Evolutionary conservation across 2,113 vertebrate genomes (phyloP), one percentile per base, ranked within the genome.

Genomic region (Spea multiplicata): DNA sequence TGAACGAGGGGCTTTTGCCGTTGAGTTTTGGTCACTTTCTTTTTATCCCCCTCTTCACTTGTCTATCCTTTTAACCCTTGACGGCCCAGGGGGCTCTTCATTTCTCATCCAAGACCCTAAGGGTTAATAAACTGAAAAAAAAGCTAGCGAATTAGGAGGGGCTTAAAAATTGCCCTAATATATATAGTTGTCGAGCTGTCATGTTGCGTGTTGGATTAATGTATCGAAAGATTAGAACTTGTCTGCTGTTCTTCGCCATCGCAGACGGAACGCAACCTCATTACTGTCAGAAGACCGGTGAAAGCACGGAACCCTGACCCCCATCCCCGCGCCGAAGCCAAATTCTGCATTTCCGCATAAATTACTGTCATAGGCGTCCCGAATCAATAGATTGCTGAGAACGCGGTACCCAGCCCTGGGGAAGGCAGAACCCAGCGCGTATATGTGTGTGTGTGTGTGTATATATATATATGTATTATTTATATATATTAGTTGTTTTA

Each of bases 231-330:
- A 71, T 78, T 65, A 65, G 8, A 76, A n/a, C 47, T 8, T 71
- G 68, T 78, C 48, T 64, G 57, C 69, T 8, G 17, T 57, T 72
- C 12, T 47, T 64, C 45, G 72, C 71, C 67, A 17, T 13, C 49
- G 48, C 57, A 66, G 69, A 61, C 45, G 70, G 70, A 47, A 49
- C 49, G 70, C 53, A 71, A 79, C 61, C 76, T 73, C 76, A 73
- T 79, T 73, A 79, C 69, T 79, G 76, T 73, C 76, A 79, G 66
- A 79, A 46, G 69, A 66, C 73, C 44, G 57, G 44, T 66, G 49
- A 30, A 61, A 73, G 61, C 53, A 53, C 49, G n/a, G 46, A 6
- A 62, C 8, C 13, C 49, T 73, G 76, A 73, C 70, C 59, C 59
- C 30, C 4, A 12, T 5, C 44, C 44, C 3, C 48, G 76, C 62